Conservation (phyloP, 2,797 vertebrate genomes). For the Myotis planiceps region DNA sequence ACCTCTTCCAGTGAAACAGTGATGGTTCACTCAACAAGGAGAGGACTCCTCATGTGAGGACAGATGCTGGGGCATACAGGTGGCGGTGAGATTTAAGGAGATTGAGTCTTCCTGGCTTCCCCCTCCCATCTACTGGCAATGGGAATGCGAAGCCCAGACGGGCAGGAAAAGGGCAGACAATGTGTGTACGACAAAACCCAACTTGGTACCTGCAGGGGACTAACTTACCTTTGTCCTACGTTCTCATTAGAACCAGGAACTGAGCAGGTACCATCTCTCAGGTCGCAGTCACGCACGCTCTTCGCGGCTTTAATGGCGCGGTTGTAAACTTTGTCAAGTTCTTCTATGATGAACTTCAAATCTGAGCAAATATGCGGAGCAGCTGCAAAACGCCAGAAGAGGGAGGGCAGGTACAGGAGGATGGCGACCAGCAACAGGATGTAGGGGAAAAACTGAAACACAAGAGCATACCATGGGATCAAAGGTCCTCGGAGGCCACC, state of each 20-base stretch:
- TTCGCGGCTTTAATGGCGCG: conserved; percentile 93
- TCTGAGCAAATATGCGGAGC: conserved; percentile 94
- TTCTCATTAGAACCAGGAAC: conserved; percentile 75
- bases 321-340: conserved; percentile 96
- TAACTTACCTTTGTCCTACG: conserved; percentile 84
- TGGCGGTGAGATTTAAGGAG: neutral
- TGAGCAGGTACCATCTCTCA: conserved; percentile 67
- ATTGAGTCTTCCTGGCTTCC: neutral
- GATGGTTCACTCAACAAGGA: neutral
- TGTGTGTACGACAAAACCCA: neutral
- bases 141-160: neutral
- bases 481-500: neutral
- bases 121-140: neutral
- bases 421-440: conserved; percentile 94
- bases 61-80: neutral
- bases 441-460: conserved; percentile 95
- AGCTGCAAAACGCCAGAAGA: conserved; percentile 95
- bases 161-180: neutral
- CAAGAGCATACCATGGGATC: neutral
- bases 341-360: conserved; percentile 96
- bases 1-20: neutral
- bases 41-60: neutral
- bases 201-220: neutral
- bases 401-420: conserved; percentile 91
- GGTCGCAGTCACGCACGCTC: conserved; percentile 79